Evolutionary conservation across 2,113 vertebrate species (phyloP).

Genomic region (Entomyzon cyanotis): DNA sequence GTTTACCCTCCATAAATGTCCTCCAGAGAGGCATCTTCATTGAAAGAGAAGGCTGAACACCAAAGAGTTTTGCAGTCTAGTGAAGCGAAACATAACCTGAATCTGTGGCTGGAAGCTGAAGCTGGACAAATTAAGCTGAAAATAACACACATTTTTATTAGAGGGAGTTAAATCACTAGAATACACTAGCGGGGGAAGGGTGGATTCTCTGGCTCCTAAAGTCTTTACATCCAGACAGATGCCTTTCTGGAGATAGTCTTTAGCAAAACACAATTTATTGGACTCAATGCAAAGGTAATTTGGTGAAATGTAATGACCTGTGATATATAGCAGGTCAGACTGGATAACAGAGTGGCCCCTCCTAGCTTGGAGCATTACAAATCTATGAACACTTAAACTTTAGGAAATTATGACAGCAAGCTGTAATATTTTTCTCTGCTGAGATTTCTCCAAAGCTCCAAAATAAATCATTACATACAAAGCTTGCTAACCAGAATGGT

Average conservation of each 20-base stretch:
- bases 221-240: not conserved
- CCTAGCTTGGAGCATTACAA: conserved; percentile 6
- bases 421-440: conserved; percentile 7
- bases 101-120: not conserved
- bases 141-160: conserved; percentile 34
- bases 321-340: conserved; percentile 40
- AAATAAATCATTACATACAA: conserved; percentile 14
- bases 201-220: conserved; percentile 22
- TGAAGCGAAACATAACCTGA: not conserved
- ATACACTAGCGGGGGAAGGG: not conserved
- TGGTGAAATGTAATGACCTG: conserved; percentile 58
- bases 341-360: not conserved
- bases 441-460: conserved; percentile 13
- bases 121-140: conserved; percentile 27
- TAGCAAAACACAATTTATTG: not conserved
- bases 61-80: not conserved
- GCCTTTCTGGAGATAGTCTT: conserved; percentile 33
- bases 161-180: not conserved
- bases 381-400: conserved; percentile 8
- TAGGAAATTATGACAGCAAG: conserved; percentile 23
- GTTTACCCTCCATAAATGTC: not conserved
- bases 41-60: not conserved
- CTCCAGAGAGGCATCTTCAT: not conserved
- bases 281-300: not conserved
- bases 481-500: not conserved